Evolutionary conservation across 2,888 invertebrate species (phyloP), one percentile per base, ranked within the genome.

Genomic region (Microplitis manilae): DNA sequence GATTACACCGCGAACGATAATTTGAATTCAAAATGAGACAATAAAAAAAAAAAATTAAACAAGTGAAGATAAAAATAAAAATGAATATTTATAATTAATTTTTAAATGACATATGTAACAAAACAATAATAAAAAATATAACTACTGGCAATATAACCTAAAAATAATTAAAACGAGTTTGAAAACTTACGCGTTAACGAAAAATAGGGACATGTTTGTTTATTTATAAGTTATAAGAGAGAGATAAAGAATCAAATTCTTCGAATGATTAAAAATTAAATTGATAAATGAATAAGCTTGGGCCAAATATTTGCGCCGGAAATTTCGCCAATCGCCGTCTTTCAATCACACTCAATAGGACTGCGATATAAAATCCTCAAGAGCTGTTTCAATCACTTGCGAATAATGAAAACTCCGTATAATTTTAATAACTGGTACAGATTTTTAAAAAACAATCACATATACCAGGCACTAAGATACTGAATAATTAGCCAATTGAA

Each of bases 181-280:
- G 1, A 72, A 83, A 91, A 94, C 94, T 93, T 92, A 94, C 94
- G 94, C 90, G 90, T 94, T 93, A 85, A 94, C 93, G 89, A 93
- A 94, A 91, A 93, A 94, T 85, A 94, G 93, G 83, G 94, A 94
- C 93, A 94, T 94, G 89, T 91, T 92, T 91, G 60, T 50, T 64
- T 40, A 65, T 5, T 73, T 50, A 2, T 30, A 30, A 15, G 13
- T 15, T 17, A 17, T 64, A 1, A 68, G 60, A 13, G 40, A 40
- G 64, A 77, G 69, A 30, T 69, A 68, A 8, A n/a, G 40, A 38
- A 68, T n/a, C 61, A n/a, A 9, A 68, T 73, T 62, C 7, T 41
- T 13, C 39, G 50, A 15, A 67, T 65, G 8, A 60, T 50, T 50
- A 59, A 68, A 68, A 15, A 68, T 62, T 50, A 40, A 50, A 73